Evolutionary conservation across 2,888 invertebrate species (phyloP).

Genomic region (Chrysolina oricalcia): DNA sequence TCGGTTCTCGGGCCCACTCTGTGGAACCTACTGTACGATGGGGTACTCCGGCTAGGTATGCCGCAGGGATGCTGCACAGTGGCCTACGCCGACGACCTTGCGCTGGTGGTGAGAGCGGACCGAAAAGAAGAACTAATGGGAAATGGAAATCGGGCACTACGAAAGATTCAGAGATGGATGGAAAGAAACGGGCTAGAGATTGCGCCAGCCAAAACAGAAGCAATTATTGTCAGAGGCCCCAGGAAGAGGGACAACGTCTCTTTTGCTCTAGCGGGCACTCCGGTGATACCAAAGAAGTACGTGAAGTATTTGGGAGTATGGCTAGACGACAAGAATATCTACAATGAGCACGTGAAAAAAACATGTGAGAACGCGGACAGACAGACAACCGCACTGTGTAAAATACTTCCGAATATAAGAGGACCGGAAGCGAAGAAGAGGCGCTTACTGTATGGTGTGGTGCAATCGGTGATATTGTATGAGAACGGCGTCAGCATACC

Average conservation of each 20-base stretch:
- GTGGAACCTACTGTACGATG: conserved; percentile 40
- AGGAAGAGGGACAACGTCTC: conserved; percentile 27
- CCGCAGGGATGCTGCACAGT: conserved; percentile 14
- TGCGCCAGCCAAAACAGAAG: conserved; percentile 41
- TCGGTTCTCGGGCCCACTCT: too few relatives aligned
- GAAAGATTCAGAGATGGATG: conserved; percentile 34
- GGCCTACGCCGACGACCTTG: conserved; percentile 42
- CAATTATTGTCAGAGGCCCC: conserved; percentile 33
- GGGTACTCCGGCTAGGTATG: conserved; percentile 20
- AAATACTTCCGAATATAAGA: conserved; percentile 31
- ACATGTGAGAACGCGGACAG: conserved; percentile 30
- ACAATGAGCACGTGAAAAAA: conserved; percentile 26
- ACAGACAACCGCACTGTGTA: conserved; percentile 2
- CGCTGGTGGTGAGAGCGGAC: conserved; percentile 23
- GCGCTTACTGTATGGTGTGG: conserved; percentile 28
- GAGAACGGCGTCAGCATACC: conserved; percentile 34
- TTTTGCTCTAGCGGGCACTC: conserved; percentile 14
- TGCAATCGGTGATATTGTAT: conserved; percentile 43
- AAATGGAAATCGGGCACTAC: background rate
- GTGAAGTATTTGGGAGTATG: conserved; percentile 43
- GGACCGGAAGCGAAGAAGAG: conserved; percentile 38
- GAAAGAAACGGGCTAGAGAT: background rate
- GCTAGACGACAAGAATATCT: conserved; percentile 31
- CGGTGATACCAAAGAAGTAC: conserved; percentile 24
- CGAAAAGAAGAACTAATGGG: conserved; percentile 14